These are phyloP conservation scores for Halcyon leucocephala DNA, from an alignment of 2,797 vertebrate genomes.

Conservation along the genomic window DNA sequence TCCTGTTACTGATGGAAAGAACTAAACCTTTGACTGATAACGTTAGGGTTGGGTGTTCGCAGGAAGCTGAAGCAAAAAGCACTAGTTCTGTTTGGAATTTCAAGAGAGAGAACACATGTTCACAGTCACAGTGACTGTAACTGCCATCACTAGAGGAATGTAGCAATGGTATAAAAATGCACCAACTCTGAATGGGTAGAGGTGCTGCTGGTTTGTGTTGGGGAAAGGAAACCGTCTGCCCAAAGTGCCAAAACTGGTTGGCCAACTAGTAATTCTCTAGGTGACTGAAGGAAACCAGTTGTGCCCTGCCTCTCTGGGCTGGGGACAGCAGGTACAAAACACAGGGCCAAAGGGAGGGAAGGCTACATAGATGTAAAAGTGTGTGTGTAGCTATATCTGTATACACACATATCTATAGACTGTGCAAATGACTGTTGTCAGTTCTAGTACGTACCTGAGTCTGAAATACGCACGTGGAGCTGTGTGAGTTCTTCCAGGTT, in stretches of 20 bases:
- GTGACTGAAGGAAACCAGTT: not conserved
- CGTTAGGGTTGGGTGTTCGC: conserved; percentile 33
- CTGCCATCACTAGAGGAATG: not conserved
- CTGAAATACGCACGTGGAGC: not conserved
- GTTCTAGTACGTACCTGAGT: not conserved
- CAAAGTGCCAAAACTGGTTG: conserved; percentile 64
- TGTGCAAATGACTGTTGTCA: not conserved
- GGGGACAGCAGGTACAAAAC: not conserved
- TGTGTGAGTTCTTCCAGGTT: not conserved
- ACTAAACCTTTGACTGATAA: conserved; percentile 48
- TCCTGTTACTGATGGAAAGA: conserved; percentile 29
- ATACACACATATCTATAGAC: fast-evolving
- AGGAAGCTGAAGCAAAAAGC: conserved; percentile 41
- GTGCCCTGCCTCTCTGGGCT: not conserved
- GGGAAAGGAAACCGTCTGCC: not conserved
- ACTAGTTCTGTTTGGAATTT: conserved; percentile 7
- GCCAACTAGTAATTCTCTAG: not conserved
- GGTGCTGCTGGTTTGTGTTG: not conserved
- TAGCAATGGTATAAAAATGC: not conserved
- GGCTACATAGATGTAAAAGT: not conserved
- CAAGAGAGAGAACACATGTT: not conserved
- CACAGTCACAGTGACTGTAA: not conserved
- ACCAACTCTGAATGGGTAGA: not conserved
- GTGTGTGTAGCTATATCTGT: not conserved
- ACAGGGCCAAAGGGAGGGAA: not conserved